phyloP scores from a whole-genome alignment of 1,140 invertebrate species.

The Dinoponera quadriceps region DNA sequence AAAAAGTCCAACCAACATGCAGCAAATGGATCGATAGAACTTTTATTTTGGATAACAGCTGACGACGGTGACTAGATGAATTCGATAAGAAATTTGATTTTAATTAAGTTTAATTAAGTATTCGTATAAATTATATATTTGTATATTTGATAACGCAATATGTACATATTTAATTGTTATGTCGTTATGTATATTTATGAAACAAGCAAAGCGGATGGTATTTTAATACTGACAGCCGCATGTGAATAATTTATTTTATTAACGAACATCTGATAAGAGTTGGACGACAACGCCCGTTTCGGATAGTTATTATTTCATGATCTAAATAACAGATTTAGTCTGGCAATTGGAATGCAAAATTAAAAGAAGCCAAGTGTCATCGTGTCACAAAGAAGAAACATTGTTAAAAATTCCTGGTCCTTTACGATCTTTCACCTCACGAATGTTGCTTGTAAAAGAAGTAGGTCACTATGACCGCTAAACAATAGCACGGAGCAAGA shows the following conservation, averaged over 20 bases:
- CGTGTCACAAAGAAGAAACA: constrained; percentile 12
- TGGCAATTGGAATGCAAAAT: constrained; percentile 2
- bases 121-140: too few relatives aligned
- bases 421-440: not conserved
- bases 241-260: not conserved
- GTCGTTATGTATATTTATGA: not conserved
- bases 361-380: not conserved
- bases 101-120: not conserved
- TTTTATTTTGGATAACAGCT: not conserved
- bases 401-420: not conserved
- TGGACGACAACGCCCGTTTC: not conserved
- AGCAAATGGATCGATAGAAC: too few relatives aligned
- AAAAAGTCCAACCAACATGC: too few relatives aligned
- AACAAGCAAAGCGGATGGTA: not conserved
- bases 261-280: not conserved
- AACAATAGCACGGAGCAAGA: constrained; percentile 31
- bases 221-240: not conserved
- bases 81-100: not conserved
- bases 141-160: too few relatives aligned
- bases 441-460: constrained; percentile 38
- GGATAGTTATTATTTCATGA: not conserved
- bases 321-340: not conserved
- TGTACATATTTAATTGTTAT: too few relatives aligned
- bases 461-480: constrained; percentile 27
- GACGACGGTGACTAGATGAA: not conserved